phyloP scores from a whole-genome alignment of 2,113 vertebrate species.

The Petrocephalus microphthalmus region DNA sequence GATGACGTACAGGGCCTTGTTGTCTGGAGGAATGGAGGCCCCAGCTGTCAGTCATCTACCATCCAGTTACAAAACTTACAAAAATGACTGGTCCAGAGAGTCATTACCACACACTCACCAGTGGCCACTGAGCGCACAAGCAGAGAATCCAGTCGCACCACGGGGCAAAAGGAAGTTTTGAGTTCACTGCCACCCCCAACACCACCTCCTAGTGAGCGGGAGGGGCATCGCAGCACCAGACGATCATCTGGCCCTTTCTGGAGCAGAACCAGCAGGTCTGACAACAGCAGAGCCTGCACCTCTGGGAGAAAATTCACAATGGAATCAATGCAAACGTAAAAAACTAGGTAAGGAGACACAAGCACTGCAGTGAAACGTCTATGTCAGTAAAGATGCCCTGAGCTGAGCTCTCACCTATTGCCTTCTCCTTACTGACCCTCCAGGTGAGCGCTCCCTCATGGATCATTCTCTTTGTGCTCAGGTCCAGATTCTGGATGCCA shows the following conservation, averaged over 20 bases:
- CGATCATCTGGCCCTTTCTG: conserved; percentile 75
- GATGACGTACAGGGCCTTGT: conserved; percentile 86
- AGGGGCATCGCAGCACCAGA: conserved; percentile 73
- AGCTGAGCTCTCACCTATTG: conserved; percentile 63
- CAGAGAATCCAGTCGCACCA: conserved; percentile 77
- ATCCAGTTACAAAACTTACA: background rate
- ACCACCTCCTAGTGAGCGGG: conserved; percentile 58
- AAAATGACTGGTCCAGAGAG: background rate
- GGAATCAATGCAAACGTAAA: background rate
- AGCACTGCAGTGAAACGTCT: background rate
- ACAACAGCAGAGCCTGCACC: conserved; percentile 81
- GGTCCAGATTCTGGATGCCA: conserved; percentile 71
- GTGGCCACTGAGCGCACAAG: conserved; percentile 82
- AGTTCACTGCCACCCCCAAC: conserved; percentile 62
- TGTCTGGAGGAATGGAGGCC: conserved; percentile 55
- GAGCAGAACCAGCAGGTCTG: conserved; percentile 80
- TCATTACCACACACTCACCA: conserved; percentile 31
- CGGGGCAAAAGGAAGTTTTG: conserved; percentile 79
- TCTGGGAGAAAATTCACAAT: conserved; percentile 53
- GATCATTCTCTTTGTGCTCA: conserved; percentile 82
- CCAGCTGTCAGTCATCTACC: background rate
- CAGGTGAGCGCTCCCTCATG: conserved; percentile 83
- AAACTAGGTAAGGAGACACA: background rate
- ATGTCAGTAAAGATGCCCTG: background rate
- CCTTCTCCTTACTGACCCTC: conserved; percentile 87